Evolutionary conservation across 1,140 invertebrate species (phyloP), one percentile per base, ranked within the genome.

Genomic region (Caenorhabditis elegans): DNA sequence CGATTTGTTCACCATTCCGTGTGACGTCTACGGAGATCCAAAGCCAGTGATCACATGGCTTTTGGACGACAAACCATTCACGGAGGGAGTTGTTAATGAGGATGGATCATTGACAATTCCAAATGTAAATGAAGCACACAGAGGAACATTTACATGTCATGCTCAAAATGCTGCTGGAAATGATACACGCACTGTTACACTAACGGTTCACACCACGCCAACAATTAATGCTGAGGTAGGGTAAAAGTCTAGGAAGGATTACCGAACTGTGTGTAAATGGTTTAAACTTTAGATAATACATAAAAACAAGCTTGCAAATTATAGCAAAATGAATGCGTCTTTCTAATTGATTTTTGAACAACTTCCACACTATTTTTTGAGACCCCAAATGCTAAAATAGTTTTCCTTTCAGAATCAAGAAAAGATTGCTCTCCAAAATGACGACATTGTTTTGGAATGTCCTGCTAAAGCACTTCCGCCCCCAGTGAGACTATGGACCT

Each of bases 201-300:
- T 88, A 5, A 88, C 86, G 0, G 86, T 88, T 11, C 88, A 89
- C 82, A 87, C 84, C 10, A 83, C 86, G 17, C 87, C 87, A 19
- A 79, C 82, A 4, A 88, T 89, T 51, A 85, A 88, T 22, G 86
- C 85, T 26, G 48, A 79, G 26, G 48, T 77, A 34, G 1, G 51
- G 1, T 36, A 22, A 17, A 11, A 31, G n/a, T 15, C 31, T 49
- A 10, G 17, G 22, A 46, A 3, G 6, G n/a, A n/a, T n/a, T n/a
- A n/a, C n/a, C n/a, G n/a, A n/a, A n/a, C n/a, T n/a, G n/a, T n/a
- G n/a, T n/a, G n/a, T n/a, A n/a, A n/a, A n/a, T n/a, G n/a, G n/a
- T n/a, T n/a, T n/a, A n/a, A n/a, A n/a, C n/a, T n/a, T n/a, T n/a
- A n/a, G n/a, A n/a, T n/a, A n/a, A n/a, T n/a, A n/a, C n/a, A n/a